Evolutionary conservation across 2,888 invertebrate genomes (phyloP), one percentile per base, ranked within the genome.

Genomic region (Drosophila limbata): DNA sequence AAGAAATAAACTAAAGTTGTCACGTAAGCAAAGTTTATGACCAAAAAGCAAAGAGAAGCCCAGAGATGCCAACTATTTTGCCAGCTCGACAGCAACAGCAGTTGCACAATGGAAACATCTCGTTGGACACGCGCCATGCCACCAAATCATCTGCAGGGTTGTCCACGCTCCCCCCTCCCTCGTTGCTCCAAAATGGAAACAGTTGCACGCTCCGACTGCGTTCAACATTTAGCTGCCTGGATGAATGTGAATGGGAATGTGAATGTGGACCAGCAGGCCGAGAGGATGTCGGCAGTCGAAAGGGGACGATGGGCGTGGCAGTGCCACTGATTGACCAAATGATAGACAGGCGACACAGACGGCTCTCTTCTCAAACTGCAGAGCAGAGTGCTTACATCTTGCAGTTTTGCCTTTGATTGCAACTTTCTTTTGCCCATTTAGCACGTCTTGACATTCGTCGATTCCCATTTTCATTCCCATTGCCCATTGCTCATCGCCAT

Each of bases 1-100:
- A 77, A 77, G 86, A 84, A 86, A 89, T 89, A 88, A 89, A 86
- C 83, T 83, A 83, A 88, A 86, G 80, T 84, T 88, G 84, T 89
- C 89, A 89, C 89, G 89, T 88, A 89, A 84, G 88, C 86, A 80
- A 81, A 82, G 89, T 89, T 89, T 89, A 89, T 89, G 78, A 63
- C 82, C 81, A 82, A 81, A 80, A 79, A 72, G 69, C 62, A 73
- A 63, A 69, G 69, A 53, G 28, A 62, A n/a, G 39, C 11, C 35
- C 60, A 64, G 61, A 56, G 73, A 69, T 69, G 73, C 76, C 63
- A 72, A 67, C 80, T 60, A 69, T 73, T 79, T 69, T 61, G 69
- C 56, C 51, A 37, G 55, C 61, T 66, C 56, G 52, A 53, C 63
- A 56, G 39, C 57, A 37, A 53, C 70, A 63, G 73, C 72, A 76